A percentile compares a stretch with the other conserved stretches of the same genome.
These are phyloP conservation scores for Ariolimax columbianus DNA, from an alignment of 2,888 invertebrate species.

Conservation along the genomic window DNA sequence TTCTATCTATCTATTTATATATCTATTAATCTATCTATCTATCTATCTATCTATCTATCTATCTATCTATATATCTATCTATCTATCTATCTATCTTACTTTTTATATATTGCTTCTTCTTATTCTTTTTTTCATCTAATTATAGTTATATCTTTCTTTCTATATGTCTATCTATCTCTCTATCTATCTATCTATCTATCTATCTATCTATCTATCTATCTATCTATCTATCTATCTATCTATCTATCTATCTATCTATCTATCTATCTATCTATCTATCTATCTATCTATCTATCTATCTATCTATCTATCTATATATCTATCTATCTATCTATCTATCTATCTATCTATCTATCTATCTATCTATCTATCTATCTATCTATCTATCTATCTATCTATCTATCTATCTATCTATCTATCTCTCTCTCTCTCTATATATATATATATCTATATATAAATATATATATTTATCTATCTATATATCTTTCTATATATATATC, in stretches of 20 bases:
- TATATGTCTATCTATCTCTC: too few relatives aligned
- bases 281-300: constrained; percentile 7
- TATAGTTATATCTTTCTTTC: too few relatives aligned
- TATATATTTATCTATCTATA: constrained; percentile 8
- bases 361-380: constrained; percentile 16
- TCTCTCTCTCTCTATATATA: background rate
- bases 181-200: background rate
- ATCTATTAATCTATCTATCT: too few relatives aligned
- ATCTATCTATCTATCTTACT: too few relatives aligned
- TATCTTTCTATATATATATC: constrained; percentile 6
- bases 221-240: background rate
- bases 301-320: constrained; percentile 15
- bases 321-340: constrained; percentile 15
- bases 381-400: constrained; percentile 3
- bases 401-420: constrained; percentile 12
- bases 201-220: background rate
- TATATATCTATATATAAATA: background rate
- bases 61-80: too few relatives aligned
- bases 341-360: constrained; percentile 15
- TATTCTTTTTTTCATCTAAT: too few relatives aligned
- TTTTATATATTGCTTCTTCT: too few relatives aligned
- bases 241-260: background rate
- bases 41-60: too few relatives aligned
- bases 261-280: constrained; percentile 1
- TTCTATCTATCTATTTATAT: too few relatives aligned